Conservation (phyloP, 2,888 invertebrate species). For the Hypercompe scribonia region DNA sequence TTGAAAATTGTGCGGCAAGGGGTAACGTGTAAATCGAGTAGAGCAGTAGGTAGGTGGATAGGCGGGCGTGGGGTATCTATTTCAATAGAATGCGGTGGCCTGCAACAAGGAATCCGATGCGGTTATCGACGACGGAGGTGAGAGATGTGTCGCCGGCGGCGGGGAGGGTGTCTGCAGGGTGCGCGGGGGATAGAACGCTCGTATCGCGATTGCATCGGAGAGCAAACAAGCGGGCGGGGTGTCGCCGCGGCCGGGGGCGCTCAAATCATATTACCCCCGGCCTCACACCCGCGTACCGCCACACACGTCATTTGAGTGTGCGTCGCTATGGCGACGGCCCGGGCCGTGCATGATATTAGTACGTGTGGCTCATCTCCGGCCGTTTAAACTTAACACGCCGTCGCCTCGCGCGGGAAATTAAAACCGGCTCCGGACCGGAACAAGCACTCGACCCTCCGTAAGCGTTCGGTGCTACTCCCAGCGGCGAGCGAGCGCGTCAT, state of each 20-base stretch:
- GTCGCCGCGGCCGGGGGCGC: slow-evolving; percentile 76
- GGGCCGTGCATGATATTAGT: slow-evolving; percentile 87
- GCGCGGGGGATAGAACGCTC: slow-evolving; percentile 63
- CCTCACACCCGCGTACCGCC: slow-evolving; percentile 76
- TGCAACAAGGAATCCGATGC: slow-evolving; percentile 86
- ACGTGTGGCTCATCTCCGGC: slow-evolving; percentile 85
- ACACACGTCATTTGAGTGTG: slow-evolving; percentile 90
- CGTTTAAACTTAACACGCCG: slow-evolving; percentile 83
- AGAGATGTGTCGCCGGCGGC: slow-evolving; percentile 77
- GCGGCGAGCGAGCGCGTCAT: slow-evolving; percentile 20
- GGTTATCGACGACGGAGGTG: slow-evolving; percentile 84
- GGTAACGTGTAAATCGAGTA: slow-evolving; percentile 72
- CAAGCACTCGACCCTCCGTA: slow-evolving; percentile 71
- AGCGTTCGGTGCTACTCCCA: slow-evolving; percentile 35
- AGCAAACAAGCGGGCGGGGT: slow-evolving; percentile 86
- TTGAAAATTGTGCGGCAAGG: slow-evolving; percentile 66
- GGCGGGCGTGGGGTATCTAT: slow-evolving; percentile 77
- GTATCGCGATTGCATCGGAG: slow-evolving; percentile 87
- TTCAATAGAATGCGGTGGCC: slow-evolving; percentile 83
- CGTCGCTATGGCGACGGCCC: slow-evolving; percentile 90
- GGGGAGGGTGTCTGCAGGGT: slow-evolving; percentile 43
- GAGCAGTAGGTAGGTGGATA: slow-evolving; percentile 74
- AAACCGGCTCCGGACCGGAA: slow-evolving; percentile 83
- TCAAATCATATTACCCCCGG: slow-evolving; percentile 86
- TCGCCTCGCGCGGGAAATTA: slow-evolving; percentile 82